A percentile compares a stretch with the other conserved stretches of the same genome.
Evolutionary conservation across 2,888 invertebrate genomes (phyloP).

Genomic region (Lymantria monacha): DNA sequence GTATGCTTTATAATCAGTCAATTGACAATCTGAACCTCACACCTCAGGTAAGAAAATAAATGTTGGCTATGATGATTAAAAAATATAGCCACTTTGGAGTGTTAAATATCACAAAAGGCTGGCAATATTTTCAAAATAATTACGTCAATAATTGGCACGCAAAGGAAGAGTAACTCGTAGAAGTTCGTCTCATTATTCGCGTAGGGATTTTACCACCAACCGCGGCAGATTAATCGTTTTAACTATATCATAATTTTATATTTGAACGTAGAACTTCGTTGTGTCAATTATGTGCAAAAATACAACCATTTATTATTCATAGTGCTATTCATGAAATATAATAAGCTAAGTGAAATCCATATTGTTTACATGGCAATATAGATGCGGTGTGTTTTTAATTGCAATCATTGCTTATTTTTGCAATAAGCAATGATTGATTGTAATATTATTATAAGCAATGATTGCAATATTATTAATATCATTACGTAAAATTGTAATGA

Average conservation of each 20-base stretch:
- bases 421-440: no score
- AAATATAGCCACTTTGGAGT: slow-evolving; percentile 66
- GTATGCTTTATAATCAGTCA: slow-evolving; percentile 53
- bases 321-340: slow-evolving; percentile 34
- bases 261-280: slow-evolving; percentile 53
- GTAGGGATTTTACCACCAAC: slow-evolving; percentile 77
- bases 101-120: slow-evolving; percentile 72
- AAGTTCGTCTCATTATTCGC: slow-evolving; percentile 71
- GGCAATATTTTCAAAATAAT: slow-evolving; percentile 80
- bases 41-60: slow-evolving; percentile 53
- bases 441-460: no score
- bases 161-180: slow-evolving; percentile 52
- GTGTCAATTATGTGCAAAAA: slow-evolving; percentile 77
- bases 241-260: slow-evolving; percentile 77
- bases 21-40: slow-evolving; percentile 61
- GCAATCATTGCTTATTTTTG: no score
- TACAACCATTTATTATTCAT: slow-evolving; percentile 74
- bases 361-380: slow-evolving; percentile 42
- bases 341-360: slow-evolving; percentile 52
- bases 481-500: no score
- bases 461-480: no score
- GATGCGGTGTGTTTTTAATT: no score
- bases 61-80: slow-evolving; percentile 58
- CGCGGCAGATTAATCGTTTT: slow-evolving; percentile 78
- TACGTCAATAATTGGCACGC: slow-evolving; percentile 81